Base-by-base conservation (phyloP, 2,113 vertebrate genomes). In the Malurus elegans region DNA sequence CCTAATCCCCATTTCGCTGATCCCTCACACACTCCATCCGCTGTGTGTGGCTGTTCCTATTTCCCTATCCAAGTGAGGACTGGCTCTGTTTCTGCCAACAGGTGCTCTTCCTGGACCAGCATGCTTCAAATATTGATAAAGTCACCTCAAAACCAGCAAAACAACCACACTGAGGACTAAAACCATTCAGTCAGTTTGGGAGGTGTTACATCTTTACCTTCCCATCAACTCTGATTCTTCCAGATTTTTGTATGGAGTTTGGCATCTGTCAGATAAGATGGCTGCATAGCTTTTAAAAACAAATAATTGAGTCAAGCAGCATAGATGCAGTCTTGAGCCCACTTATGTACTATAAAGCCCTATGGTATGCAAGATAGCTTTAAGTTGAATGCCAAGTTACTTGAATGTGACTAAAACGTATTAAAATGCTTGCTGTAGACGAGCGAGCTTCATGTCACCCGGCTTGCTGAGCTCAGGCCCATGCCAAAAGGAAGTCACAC, bases 41-140 rank as follows among this genome's bases (percentile, higher is more conserved):
- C 64, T 70, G 18, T 3, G 2, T 4, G 1, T 0, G 0, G 61
- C 78, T 7, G 0, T 31, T 69, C 34, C 53, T 53, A 12, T 21
- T 14, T 7, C n/a, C 20, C 0, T 6, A 14, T 16, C 20, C 18
- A 40, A 45, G n/a, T 1, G 0, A 15, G 2, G 5, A 32, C 23
- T 16, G 25, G 11, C 13, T 36, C 38, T 47, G 16, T 71, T 82
- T 51, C 71, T 64, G 57, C 36, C 36, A 32, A 16, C 12, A 24
- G 20, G 14, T 50, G 14, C 8, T 65, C 36, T 48, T 90, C 45
- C 53, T 4, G 1, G 26, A 25, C 38, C 2, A 0, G 6, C 28
- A 47, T 18, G 21, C 40, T 1, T 1, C 42, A 29, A 3, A 0
- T 62, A 44, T 36, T 21, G 18, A 56, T 50, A 32, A 86, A 64